Percentiles rank a stretch among this genome's conserved stretches.
phyloP scores from a whole-genome alignment of 2,888 invertebrate species.

The Entomobrya multifasciata region DNA sequence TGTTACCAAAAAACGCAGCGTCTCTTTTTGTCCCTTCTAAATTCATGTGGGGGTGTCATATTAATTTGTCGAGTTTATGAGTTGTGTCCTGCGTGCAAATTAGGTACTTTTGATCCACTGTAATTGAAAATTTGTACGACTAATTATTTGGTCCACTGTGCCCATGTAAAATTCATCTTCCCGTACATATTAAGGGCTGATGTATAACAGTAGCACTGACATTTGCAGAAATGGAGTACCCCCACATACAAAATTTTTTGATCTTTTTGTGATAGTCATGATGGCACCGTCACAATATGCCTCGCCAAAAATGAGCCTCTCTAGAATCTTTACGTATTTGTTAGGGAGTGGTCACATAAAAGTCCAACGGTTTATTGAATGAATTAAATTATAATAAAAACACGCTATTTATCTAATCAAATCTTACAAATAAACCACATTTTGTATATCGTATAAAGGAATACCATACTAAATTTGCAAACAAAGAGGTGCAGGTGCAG shows the following conservation, averaged over 20 bases:
- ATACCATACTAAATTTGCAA: neutral
- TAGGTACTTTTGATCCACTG: conserved; percentile 15
- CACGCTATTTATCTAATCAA: conserved; percentile 21
- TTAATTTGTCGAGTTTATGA: too few relatives aligned
- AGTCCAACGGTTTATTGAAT: neutral
- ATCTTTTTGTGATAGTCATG: too few relatives aligned
- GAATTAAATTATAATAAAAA: neutral
- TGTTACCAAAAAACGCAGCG: neutral
- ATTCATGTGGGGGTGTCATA: neutral
- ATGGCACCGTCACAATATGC: too few relatives aligned
- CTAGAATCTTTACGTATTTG: too few relatives aligned
- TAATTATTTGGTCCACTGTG: conserved; percentile 18
- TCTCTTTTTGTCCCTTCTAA: neutral
- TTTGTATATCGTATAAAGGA: conserved; percentile 22
- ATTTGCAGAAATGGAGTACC: neutral
- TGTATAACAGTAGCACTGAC: neutral
- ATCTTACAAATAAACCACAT: neutral
- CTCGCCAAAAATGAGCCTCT: too few relatives aligned
- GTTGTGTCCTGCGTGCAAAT: neutral
- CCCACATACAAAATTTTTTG: neutral
- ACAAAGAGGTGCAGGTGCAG: conserved; percentile 9
- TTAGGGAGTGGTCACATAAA: conserved; percentile 37
- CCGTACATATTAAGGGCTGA: neutral
- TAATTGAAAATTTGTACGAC: conserved; percentile 4
- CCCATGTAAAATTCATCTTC: conserved; percentile 21